Evolutionary conservation across 64 coral and sea anemone genomes (phyloP).

Genomic region (Actinia tenebrosa): DNA sequence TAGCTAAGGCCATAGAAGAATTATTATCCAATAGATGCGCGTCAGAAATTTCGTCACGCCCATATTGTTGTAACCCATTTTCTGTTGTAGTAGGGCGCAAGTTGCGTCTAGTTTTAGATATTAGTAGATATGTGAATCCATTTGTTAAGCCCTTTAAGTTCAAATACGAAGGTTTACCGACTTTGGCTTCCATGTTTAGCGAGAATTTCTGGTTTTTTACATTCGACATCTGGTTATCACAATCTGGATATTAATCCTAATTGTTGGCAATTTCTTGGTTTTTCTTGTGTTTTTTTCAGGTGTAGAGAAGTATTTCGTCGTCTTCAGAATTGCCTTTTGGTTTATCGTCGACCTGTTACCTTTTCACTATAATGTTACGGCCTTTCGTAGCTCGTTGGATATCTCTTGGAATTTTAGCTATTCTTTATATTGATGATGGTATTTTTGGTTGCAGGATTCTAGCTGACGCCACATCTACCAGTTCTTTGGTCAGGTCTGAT

Average conservation of each 20-base stretch:
- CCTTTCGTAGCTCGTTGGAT: background rate
- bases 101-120: slow-evolving; percentile 23
- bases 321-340: background rate
- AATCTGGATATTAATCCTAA: slow-evolving; percentile 30
- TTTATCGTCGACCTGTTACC: background rate
- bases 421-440: slow-evolving; percentile 29
- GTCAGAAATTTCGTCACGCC: too few relatives aligned
- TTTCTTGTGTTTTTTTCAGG: slow-evolving; percentile 16
- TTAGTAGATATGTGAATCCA: slow-evolving; percentile 29
- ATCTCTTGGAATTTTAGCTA: slow-evolving; percentile 22
- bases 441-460: slow-evolving; percentile 19
- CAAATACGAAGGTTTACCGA: slow-evolving; percentile 45
- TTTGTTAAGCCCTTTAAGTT: slow-evolving; percentile 32
- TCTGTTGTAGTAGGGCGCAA: slow-evolving; percentile 3
- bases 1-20: too few relatives aligned
- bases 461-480: background rate
- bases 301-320: background rate
- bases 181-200: slow-evolving; percentile 13
- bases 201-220: slow-evolving; percentile 10
- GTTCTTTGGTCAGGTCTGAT: slow-evolving; percentile 6
- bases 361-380: slow-evolving; percentile 15
- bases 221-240: slow-evolving; percentile 23
- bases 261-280: slow-evolving; percentile 17
- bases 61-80: slow-evolving; percentile 10
- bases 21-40: too few relatives aligned